Conservation (phyloP, 2,888 invertebrate species). For the Encarsia formosa region DNA sequence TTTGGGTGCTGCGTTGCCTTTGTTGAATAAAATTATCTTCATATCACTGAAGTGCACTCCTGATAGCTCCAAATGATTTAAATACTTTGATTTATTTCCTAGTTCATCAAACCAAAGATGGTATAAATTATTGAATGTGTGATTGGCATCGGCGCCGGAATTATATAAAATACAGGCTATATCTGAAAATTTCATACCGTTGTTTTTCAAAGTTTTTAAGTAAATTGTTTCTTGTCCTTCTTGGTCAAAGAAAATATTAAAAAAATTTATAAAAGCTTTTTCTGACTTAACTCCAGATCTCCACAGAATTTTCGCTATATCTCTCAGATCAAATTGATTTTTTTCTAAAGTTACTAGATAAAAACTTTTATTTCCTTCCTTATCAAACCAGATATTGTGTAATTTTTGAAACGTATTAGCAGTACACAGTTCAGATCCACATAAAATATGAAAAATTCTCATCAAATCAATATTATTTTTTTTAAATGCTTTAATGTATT, state of each 20-base stretch:
- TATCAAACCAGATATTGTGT: not conserved
- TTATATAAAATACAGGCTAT: not conserved
- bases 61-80: too few relatives aligned
- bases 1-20: too few relatives aligned
- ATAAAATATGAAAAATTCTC: not conserved
- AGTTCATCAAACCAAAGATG: not conserved
- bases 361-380: not conserved
- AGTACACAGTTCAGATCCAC: not conserved
- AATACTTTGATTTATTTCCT: not conserved
- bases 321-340: not conserved
- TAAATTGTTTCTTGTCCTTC: not conserved
- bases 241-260: not conserved
- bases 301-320: not conserved
- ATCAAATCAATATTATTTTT: not conserved
- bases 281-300: not conserved
- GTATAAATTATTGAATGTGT: not conserved
- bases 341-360: not conserved
- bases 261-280: conserved; percentile 3
- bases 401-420: too few relatives aligned
- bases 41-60: too few relatives aligned
- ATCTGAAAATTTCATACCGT: not conserved
- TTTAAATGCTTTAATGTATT: too few relatives aligned
- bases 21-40: too few relatives aligned
- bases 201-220: not conserved
- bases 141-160: not conserved